Conservation (phyloP, 2,888 invertebrate species). For the Tanytarsus gracilentus region DNA sequence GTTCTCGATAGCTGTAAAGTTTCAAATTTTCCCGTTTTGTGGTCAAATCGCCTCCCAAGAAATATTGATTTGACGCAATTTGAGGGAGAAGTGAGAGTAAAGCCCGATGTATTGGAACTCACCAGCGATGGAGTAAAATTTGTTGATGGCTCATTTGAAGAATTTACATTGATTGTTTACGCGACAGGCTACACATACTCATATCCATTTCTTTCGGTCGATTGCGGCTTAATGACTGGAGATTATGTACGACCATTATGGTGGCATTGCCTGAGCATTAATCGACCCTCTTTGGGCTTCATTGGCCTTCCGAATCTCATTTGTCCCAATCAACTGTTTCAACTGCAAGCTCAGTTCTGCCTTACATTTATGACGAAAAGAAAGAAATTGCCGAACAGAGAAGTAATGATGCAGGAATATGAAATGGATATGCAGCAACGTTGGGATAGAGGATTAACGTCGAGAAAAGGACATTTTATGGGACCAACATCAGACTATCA, state of each 20-base stretch:
- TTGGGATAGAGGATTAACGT: slow-evolving; percentile 54
- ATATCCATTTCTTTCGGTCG: slow-evolving; percentile 63
- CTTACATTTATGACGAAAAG: slow-evolving; percentile 54
- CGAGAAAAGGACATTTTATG: slow-evolving; percentile 75
- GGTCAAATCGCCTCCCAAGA: slow-evolving; percentile 61
- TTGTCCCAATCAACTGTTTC: slow-evolving; percentile 78
- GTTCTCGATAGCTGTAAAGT: slow-evolving; percentile 57
- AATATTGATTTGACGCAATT: slow-evolving; percentile 52
- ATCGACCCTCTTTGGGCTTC: slow-evolving; percentile 70
- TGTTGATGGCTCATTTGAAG: slow-evolving; percentile 54
- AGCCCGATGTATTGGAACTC: slow-evolving; percentile 52
- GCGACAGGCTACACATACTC: slow-evolving; percentile 74
- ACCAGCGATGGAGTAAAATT: slow-evolving; percentile 50
- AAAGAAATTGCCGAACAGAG: slow-evolving; percentile 51
- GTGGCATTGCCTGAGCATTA: slow-evolving; percentile 76
- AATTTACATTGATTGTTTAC: slow-evolving; percentile 62
- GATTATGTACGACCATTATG: slow-evolving; percentile 78
- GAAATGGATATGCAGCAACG: slow-evolving; percentile 51
- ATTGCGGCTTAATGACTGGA: slow-evolving; percentile 65
- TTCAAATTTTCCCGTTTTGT: slow-evolving; percentile 51
- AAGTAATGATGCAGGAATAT: slow-evolving; percentile 57
- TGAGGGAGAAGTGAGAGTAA: slow-evolving; percentile 56
- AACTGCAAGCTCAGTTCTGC: slow-evolving; percentile 66
- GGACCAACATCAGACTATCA: slow-evolving; percentile 43
- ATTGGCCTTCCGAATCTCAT: slow-evolving; percentile 76